A percentile compares a stretch with the other conserved stretches of the same genome.
phyloP scores from a whole-genome alignment of 1,140 invertebrate species.

The Piezodorus guildinii region DNA sequence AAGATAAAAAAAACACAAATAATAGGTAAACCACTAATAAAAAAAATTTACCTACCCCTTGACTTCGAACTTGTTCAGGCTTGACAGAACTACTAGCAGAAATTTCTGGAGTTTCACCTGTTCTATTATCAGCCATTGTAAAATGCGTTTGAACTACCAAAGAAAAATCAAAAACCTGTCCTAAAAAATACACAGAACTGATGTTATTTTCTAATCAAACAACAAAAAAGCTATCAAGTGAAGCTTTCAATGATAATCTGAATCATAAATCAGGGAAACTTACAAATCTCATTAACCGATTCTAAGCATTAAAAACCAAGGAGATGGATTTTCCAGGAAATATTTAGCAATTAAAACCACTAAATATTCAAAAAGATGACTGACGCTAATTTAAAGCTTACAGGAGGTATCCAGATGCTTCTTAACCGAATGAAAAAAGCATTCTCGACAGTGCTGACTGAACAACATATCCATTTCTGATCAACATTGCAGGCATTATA shows the following conservation, averaged over 20 bases:
- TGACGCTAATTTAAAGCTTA: slow-evolving; percentile 11
- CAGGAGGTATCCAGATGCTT: neutral
- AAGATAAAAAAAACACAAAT: neutral
- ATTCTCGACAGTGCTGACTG: neutral
- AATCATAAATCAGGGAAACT: neutral
- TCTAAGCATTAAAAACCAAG: too few relatives aligned
- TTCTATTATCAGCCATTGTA: slow-evolving; percentile 9
- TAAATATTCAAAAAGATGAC: neutral
- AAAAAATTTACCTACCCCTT: slow-evolving; percentile 13
- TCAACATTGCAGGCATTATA: neutral
- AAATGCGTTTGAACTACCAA: neutral
- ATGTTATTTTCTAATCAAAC: neutral
- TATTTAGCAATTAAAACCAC: neutral
- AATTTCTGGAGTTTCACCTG: neutral
- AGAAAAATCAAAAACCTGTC: too few relatives aligned
- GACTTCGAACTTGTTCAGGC: slow-evolving; percentile 18
- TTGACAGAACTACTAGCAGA: slow-evolving; percentile 10
- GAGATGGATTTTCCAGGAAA: too few relatives aligned
- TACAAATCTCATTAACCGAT: too few relatives aligned
- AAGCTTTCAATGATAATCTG: neutral
- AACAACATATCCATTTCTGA: neutral
- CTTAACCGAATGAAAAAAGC: neutral
- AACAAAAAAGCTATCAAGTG: neutral
- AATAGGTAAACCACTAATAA: neutral
- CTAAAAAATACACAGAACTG: neutral